These are phyloP conservation scores for Malachius bipustulatus DNA, from an alignment of 2,888 invertebrate species.

Conservation along the genomic window DNA sequence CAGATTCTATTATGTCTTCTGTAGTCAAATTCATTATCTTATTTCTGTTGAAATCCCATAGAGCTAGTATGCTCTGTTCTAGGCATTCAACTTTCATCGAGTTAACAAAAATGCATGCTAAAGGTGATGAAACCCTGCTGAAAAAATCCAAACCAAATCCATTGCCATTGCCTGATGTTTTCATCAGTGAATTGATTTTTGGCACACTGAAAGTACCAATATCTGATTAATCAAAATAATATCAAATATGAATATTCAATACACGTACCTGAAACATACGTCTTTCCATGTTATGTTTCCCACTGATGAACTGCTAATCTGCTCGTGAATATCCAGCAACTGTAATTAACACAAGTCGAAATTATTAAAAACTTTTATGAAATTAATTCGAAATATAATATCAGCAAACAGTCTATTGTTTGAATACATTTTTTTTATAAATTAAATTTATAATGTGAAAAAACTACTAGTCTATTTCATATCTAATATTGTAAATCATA, in stretches of 20 bases:
- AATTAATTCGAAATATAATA: too few species aligned
- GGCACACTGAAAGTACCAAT: conserved; percentile 12
- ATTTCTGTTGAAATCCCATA: conserved; percentile 52
- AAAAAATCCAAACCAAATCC: conserved; percentile 26
- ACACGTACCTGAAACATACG: conserved; percentile 45
- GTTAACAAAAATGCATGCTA: conserved; percentile 54
- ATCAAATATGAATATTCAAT: too few species aligned
- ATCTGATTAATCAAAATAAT: too few species aligned
- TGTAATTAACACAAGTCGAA: background rate
- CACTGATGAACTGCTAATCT: conserved; percentile 8
- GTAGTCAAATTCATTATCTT: conserved; percentile 43
- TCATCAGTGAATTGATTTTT: conserved; percentile 7
- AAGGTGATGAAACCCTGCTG: conserved; percentile 42
- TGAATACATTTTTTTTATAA: too few species aligned
- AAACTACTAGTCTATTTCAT: too few species aligned
- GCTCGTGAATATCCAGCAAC: conserved; percentile 3
- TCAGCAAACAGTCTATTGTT: too few species aligned
- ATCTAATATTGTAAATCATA: too few species aligned
- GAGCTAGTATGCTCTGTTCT: conserved; percentile 52
- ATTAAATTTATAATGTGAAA: too few species aligned
- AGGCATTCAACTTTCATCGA: conserved; percentile 50
- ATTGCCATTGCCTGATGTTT: conserved; percentile 1
- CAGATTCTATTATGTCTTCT: conserved; percentile 47
- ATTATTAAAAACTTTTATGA: too few species aligned
- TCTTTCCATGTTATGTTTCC: conserved; percentile 36